Percentiles rank a stretch among this genome's conserved stretches.
Conservation (phyloP, 2,797 vertebrate genomes). For the Neosalanx taihuensis region DNA sequence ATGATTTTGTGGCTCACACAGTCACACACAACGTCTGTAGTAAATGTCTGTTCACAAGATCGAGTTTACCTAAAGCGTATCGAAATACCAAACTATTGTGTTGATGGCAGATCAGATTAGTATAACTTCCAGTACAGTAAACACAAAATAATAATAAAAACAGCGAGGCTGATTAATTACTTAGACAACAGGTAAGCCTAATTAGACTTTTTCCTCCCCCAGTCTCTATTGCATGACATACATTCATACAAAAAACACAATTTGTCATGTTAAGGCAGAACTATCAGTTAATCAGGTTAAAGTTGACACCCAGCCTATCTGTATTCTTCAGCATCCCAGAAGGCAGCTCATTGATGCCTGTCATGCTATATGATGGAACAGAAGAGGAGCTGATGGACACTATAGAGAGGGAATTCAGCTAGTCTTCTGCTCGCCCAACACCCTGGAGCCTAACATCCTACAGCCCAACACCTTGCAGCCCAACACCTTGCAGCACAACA, state of each 20-base stretch:
- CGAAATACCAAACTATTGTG: conserved; percentile 48
- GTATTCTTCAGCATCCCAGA: conserved; percentile 25
- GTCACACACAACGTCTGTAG: conserved; percentile 34
- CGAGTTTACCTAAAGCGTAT: conserved; percentile 53
- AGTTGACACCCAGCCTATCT: no score
- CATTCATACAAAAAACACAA: background rate
- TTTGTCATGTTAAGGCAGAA: no score
- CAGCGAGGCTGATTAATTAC: no score
- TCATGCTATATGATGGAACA: conserved; percentile 70
- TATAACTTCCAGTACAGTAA: background rate
- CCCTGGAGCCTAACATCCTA: no score
- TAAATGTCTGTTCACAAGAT: conserved; percentile 46
- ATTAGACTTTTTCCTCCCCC: background rate
- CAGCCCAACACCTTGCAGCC: no score
- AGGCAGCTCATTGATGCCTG: conserved; percentile 51
- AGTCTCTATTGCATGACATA: background rate
- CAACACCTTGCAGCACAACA: no score
- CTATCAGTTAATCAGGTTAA: no score
- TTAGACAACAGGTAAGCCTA: background rate
- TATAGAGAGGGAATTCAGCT: conserved; percentile 76
- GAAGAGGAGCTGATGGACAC: conserved; percentile 79
- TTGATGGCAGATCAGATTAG: conserved; percentile 38
- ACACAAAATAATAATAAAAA: background rate
- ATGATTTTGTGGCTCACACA: conserved; percentile 35
- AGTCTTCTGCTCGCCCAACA: conserved; percentile 32